Percentiles rank a stretch among this genome's conserved stretches.
These are phyloP conservation scores for Clarias laeviceps DNA, from an alignment of 2,797 vertebrate species.

Conservation along the genomic window DNA sequence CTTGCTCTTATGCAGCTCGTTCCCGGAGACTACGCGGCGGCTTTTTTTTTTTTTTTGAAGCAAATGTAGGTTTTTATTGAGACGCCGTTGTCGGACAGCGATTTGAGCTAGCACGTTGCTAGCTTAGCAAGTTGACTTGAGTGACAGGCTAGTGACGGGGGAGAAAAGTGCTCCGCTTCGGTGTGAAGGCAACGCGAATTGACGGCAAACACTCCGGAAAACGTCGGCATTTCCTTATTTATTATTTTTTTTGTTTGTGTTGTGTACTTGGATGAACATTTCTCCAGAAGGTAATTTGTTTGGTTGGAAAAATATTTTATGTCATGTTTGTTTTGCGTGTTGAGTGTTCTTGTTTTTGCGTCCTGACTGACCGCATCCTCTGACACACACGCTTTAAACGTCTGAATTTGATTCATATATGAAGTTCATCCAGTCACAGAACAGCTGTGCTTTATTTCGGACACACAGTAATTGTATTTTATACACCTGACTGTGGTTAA, in stretches of 20 bases:
- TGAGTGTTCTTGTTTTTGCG: not conserved
- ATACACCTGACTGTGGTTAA: not conserved
- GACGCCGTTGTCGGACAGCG: slow-evolving; percentile 45
- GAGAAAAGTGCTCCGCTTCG: slow-evolving; percentile 33
- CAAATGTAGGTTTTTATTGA: slow-evolving; percentile 48
- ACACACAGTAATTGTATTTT: not conserved
- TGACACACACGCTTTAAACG: not conserved
- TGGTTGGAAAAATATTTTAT: not conserved
- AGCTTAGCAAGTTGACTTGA: slow-evolving; percentile 40
- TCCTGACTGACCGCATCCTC: slow-evolving; percentile 13
- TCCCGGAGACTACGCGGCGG: slow-evolving; percentile 42
- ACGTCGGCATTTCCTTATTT: not conserved
- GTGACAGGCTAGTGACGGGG: slow-evolving; percentile 31
- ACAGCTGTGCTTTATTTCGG: not conserved
- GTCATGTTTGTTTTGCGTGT: not conserved
- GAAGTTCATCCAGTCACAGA: not conserved
- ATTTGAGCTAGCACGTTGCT: slow-evolving; percentile 39
- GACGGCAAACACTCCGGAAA: not conserved
- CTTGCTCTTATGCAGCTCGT: slow-evolving; percentile 41
- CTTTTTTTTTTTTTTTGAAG: slow-evolving; percentile 34
- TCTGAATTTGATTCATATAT: not conserved
- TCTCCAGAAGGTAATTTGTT: slow-evolving; percentile 41
- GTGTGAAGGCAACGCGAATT: slow-evolving; percentile 20
- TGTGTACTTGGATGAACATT: slow-evolving; percentile 25
- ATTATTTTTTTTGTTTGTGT: no score